Evolutionary conservation across 2,888 invertebrate genomes (phyloP), one percentile per base, ranked within the genome.

Genomic region (Drosophila subquinaria): DNA sequence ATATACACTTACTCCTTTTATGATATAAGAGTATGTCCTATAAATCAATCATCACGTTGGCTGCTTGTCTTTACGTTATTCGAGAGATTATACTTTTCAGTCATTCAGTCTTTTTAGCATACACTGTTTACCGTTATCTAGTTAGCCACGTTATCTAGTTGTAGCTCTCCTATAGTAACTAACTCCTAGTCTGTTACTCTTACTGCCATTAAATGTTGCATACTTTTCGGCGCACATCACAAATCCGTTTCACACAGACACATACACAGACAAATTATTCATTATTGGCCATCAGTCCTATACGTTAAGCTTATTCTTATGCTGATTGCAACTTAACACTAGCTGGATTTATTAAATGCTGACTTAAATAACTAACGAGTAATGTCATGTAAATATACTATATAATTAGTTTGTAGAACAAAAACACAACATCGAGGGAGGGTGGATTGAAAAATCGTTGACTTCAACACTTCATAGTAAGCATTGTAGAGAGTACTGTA

Each of bases 381-480:
- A 60, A 20, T 33, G n/a, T 52, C 38, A 27, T 36, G 13, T 50
- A 47, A 42, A 43, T 67, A 47, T 43, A 52, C 45, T 50, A 47
- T 51, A 43, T 51, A 60, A 56, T 66, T 51, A 51, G 56, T 64
- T 64, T 62, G 65, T 67, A 74, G 77, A 78, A 85, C 82, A 77
- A 80, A 86, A 86, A 84, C 88, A 82, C 86, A 84, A 88, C 82
- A 82, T 78, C 81, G 64, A 83, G 76, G 76, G 60, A 30, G 57
- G 50, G n/a, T 40, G 30, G 13, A 62, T 65, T 48, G 40, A 27
- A 57, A 23, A 50, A 48, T 56, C 33, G 55, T 40, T 27, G 40
- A 48, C 48, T 45, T 42, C 35, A 66, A 38, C 35, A 53, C 40
- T 53, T 35, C 50, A 35, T 35, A 35, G 11, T 50, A 45, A 36